Conservation (phyloP, 2,797 vertebrate species). For the Pangasius krempfi region DNA sequence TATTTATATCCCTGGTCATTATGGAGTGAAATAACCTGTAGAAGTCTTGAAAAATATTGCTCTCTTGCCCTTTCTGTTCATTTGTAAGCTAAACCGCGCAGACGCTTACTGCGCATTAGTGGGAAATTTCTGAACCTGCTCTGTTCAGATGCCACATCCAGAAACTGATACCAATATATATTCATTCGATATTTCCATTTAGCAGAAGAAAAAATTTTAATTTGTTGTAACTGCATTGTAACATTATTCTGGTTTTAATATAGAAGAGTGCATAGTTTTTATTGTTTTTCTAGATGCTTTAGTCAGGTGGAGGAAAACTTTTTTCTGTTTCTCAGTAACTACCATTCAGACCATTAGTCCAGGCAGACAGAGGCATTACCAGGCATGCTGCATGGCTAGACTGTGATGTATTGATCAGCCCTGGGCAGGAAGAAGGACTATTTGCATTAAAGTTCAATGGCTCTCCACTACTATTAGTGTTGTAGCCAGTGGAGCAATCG, state of each 20-base stretch:
- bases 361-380: slow-evolving; percentile 76
- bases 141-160: neutral
- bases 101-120: neutral
- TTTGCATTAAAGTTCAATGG: slow-evolving; percentile 81
- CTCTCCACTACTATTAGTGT: slow-evolving; percentile 75
- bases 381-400: slow-evolving; percentile 59
- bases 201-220: neutral
- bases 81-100: neutral
- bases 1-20: neutral
- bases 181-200: neutral
- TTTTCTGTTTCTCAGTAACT: slow-evolving; percentile 60
- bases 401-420: slow-evolving; percentile 67
- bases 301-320: slow-evolving; percentile 63
- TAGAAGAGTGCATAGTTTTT: neutral
- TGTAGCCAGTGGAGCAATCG: slow-evolving; percentile 70
- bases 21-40: neutral
- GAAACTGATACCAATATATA: neutral
- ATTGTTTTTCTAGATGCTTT: neutral
- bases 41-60: neutral
- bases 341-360: slow-evolving; percentile 67
- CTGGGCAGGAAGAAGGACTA: slow-evolving; percentile 75
- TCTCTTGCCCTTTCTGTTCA: neutral
- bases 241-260: too few relatives aligned
- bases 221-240: neutral
- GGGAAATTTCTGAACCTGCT: neutral